Evolutionary conservation across 2,797 vertebrate species (phyloP), one percentile per base, ranked within the genome.

Genomic region (Tenualosa ilisha): DNA sequence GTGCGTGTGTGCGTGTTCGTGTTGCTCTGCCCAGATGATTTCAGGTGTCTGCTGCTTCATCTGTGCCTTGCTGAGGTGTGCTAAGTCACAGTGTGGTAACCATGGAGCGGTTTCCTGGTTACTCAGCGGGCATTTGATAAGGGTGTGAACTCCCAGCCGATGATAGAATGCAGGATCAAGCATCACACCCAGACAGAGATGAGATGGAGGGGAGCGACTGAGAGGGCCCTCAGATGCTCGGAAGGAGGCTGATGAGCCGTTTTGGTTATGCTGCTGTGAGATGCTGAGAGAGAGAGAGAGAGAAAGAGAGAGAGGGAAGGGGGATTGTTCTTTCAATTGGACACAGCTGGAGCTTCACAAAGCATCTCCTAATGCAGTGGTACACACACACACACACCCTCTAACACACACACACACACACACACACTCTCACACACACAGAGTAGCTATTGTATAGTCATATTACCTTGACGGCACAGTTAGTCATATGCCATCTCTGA

Each of bases 241-340:
- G 68, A 37, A 75, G 68, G 72, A 22, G 72, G 40, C 72, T 79
- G 72, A 79, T 79, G 37, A 79, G 72, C 37, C 1, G 68, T 75
- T 75, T 75, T 75, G 68, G 68, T 20, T 75, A 75, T 22, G 68
- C 68, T 22, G 68, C 68, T 75, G 68, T 46, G 72, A 79, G 6
- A 22, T 9, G 17, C 3, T 4, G 65, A 17, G 31, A 75, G 68
- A 43, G 68, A 37, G 65, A 37, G 65, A 4, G 12, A 75, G 31
- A 7, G 13, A 43, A 11, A 37, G 49, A 3, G 65, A 24, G 26
- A 37, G 65, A 6, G 65, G 15, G 13, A 37, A 15, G 22, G n/a
- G 1, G n/a, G 24, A n/a, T 63, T n/a, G 59, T 20, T 63, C 17
- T 63, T 20, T 24, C 2, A 63, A 22, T 63, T 24, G 7, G 22